phyloP scores from a whole-genome alignment of 2,888 invertebrate species.

The Eupithecia centaureata region DNA sequence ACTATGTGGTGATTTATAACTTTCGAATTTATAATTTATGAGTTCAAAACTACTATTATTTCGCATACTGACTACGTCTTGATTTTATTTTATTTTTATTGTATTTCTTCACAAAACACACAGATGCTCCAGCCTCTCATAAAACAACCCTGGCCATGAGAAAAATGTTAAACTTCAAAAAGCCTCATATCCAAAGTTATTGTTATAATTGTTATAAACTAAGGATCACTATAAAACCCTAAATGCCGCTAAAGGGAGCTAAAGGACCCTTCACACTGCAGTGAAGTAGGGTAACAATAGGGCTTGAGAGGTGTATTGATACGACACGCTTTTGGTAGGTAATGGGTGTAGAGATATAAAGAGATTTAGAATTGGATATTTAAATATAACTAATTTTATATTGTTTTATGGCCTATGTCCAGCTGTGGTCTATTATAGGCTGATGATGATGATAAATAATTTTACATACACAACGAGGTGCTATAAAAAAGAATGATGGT shows the following conservation, averaged over 20 bases:
- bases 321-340: conserved; percentile 37
- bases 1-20: no score
- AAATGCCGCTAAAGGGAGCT: conserved; percentile 32
- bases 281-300: conserved; percentile 40
- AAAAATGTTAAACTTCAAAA: conserved; percentile 13
- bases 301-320: conserved; percentile 43
- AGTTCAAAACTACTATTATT: no score
- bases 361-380: not conserved
- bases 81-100: no score
- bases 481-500: no score
- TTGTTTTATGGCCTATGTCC: no score
- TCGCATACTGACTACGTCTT: no score
- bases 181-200: conserved; percentile 16
- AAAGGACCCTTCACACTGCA: conserved; percentile 27
- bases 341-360: conserved; percentile 21
- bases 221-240: conserved; percentile 37
- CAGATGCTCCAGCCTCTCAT: not conserved
- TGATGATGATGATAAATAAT: no score
- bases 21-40: no score
- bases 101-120: not conserved
- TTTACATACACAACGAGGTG: no score
- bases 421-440: no score
- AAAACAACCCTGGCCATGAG: conserved; percentile 19
- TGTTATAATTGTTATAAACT: conserved; percentile 33
- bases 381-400: no score